Conservation (phyloP, 2,888 invertebrate genomes). For the Cyclophora albipunctata region DNA sequence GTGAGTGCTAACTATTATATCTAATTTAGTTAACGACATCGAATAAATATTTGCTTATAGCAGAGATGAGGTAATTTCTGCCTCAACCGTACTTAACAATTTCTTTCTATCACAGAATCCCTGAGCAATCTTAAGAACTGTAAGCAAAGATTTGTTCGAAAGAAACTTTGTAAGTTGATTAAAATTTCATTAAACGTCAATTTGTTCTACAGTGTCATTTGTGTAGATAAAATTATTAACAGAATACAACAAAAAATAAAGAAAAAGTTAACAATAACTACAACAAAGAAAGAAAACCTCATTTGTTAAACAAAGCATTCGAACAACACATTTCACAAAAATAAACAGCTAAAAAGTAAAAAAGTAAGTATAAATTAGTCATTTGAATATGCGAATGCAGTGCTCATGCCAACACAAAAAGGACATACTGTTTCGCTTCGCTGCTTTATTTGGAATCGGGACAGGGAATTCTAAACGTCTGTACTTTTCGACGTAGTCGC, state of each 20-base stretch:
- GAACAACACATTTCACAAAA: background rate
- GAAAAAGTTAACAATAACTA: background rate
- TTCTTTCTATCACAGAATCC: too few species aligned
- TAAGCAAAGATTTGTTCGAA: too few species aligned
- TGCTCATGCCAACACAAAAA: slow-evolving; percentile 28
- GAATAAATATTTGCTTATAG: too few species aligned
- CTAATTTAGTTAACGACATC: too few species aligned
- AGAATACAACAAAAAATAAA: background rate
- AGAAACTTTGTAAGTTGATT: too few species aligned
- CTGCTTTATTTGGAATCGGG: slow-evolving; percentile 35
- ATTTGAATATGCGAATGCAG: slow-evolving; percentile 18
- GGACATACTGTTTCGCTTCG: slow-evolving; percentile 57
- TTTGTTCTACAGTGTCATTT: background rate
- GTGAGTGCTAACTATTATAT: too few species aligned
- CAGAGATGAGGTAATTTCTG: too few species aligned
- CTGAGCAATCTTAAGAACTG: too few species aligned
- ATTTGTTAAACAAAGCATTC: background rate
- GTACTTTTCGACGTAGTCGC: slow-evolving; percentile 59
- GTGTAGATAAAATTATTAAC: slow-evolving; percentile 2
- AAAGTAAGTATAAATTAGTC: background rate
- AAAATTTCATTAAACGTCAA: too few species aligned
- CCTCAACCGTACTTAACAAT: too few species aligned
- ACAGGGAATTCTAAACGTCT: slow-evolving; percentile 48
- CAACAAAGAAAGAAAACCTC: background rate
- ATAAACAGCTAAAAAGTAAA: background rate